Percentiles rank a stretch among this genome's conserved stretches.
phyloP scores from a whole-genome alignment of 2,888 invertebrate species.

The Galerucella nymphaeae region DNA sequence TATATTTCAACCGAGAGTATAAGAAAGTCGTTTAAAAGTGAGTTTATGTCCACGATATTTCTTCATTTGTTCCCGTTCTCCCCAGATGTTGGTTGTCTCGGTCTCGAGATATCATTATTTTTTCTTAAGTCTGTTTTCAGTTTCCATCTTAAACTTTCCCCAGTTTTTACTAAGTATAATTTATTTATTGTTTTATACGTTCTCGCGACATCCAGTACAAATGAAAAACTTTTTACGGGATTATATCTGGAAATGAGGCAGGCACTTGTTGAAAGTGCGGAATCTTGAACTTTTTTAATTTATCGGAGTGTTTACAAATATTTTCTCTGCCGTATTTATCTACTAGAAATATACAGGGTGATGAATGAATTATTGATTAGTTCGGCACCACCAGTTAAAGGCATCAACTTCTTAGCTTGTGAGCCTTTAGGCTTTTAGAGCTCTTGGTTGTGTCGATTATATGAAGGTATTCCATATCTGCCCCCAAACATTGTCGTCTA shows the following conservation, averaged over 20 bases:
- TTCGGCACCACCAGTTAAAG: too few species aligned
- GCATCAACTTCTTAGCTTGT: too few species aligned
- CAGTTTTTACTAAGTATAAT: conserved; percentile 48
- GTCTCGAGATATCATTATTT: conserved; percentile 53
- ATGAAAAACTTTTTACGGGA: conserved; percentile 42
- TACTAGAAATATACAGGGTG: neutral
- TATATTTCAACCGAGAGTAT: conserved; percentile 59
- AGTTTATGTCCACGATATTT: conserved; percentile 65
- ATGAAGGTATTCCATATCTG: too few species aligned
- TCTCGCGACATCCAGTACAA: conserved; percentile 34
- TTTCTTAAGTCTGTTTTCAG: conserved; percentile 48
- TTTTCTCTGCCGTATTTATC: neutral
- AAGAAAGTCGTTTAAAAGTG: conserved; percentile 59
- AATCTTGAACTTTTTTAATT: conserved; percentile 30
- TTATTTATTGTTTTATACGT: conserved; percentile 47
- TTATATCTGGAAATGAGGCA: conserved; percentile 38
- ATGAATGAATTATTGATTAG: too few species aligned
- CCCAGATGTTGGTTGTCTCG: conserved; percentile 49
- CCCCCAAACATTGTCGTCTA: too few species aligned
- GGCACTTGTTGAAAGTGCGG: conserved; percentile 35
- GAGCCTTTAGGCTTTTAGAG: too few species aligned
- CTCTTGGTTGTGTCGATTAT: too few species aligned
- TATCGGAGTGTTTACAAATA: conserved; percentile 20
- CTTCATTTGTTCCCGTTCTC: conserved; percentile 60
- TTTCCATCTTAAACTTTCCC: conserved; percentile 43